Evolutionary conservation across 2,888 invertebrate species (phyloP), one percentile per base, ranked within the genome.

Genomic region (Corbicula japonica): DNA sequence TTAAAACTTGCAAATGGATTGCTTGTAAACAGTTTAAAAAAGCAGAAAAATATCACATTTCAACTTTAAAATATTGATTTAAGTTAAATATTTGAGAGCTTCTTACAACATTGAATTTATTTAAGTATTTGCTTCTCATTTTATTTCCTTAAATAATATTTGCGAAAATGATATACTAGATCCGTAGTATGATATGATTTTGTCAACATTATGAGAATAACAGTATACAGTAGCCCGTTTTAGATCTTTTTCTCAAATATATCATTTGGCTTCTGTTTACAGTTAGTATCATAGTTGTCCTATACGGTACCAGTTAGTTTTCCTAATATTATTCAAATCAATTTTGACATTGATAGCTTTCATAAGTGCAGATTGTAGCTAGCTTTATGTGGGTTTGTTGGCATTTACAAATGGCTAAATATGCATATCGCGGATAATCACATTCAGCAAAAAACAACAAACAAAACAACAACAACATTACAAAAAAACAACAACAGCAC

Each of bases 201-300:
- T 48, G 35, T 48, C n/a, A 50, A 35, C n/a, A 26, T 30, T 10
- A 23, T 66, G 54, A 66, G 52, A 54, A 41, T 34, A 38, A 15
- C 61, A 6, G 15, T 34, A 60, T 35, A 66, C 60, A 60, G 66
- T 50, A 38, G 52, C 60, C 18, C 21, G 26, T 34, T 50, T 28
- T 32, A 6, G 32, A 60, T 26, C 48, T 23, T 21, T 74, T 48
- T 30, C 15, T n/a, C 66, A 74, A 65, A 74, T 38, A 74, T 58
- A 74, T 65, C 66, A 66, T 44, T 50, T 23, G 66, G 74, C 66
- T 66, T 66, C 65, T 74, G 60, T 74, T 66, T 60, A 28, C 28
- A n/a, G 12, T 52, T 8, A 23, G 15, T 41, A 50, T 44, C n/a
- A n/a, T n/a, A n/a, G n/a, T n/a, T n/a, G n/a, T n/a, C n/a, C n/a